phyloP scores from a whole-genome alignment of 2,797 vertebrate species.

The Microhierax caerulescens region DNA sequence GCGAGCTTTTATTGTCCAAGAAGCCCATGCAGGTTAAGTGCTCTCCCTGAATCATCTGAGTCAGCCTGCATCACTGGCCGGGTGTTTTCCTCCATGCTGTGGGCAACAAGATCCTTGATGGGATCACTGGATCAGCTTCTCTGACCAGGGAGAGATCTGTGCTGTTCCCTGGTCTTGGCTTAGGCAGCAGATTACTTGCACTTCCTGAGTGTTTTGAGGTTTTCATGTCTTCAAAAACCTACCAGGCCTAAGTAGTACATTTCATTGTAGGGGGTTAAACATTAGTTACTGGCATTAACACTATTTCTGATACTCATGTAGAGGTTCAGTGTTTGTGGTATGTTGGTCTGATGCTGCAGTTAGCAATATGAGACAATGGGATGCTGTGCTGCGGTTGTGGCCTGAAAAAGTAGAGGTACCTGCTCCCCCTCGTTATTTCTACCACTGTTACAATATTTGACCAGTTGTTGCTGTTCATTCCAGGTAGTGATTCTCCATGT shows the following conservation, averaged over 20 bases:
- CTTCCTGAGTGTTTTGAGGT: not conserved
- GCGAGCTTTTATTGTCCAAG: not conserved
- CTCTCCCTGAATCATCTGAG: not conserved
- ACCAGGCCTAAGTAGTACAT: not conserved
- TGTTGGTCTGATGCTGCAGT: not conserved
- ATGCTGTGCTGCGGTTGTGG: not conserved
- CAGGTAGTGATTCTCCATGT: not conserved
- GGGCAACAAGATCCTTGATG: not conserved
- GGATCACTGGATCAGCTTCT: not conserved
- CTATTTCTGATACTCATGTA: not conserved
- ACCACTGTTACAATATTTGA: accelerated
- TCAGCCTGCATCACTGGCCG: not conserved
- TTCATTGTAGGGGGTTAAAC: not conserved
- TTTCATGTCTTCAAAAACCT: not conserved
- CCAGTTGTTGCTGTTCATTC: not conserved
- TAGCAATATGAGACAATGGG: not conserved
- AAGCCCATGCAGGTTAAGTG: not conserved
- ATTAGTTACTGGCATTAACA: not conserved
- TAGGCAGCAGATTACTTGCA: accelerated
- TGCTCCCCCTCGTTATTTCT: not conserved
- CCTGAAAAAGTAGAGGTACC: not conserved
- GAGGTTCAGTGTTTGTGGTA: not conserved
- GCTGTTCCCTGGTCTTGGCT: not conserved
- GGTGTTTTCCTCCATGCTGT: not conserved
- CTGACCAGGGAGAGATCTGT: not conserved